Evolutionary conservation across 2,888 invertebrate genomes (phyloP).

Genomic region (Notodonta ziczac): DNA sequence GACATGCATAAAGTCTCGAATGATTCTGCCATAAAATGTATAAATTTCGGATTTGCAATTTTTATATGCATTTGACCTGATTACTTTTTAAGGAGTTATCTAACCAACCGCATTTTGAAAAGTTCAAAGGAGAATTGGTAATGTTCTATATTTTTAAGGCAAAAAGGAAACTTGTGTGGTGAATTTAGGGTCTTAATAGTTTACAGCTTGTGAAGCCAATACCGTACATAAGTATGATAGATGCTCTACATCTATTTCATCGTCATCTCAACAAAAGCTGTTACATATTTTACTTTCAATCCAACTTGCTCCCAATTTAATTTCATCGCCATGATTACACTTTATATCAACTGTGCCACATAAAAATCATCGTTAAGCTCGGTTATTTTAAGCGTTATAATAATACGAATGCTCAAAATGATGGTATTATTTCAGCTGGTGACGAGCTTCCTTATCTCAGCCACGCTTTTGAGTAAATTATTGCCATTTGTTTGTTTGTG

Average conservation of each 20-base stretch:
- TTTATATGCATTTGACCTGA: not conserved
- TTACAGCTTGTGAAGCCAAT: too few species aligned
- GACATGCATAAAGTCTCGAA: slow-evolving; percentile 18
- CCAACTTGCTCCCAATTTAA: not conserved
- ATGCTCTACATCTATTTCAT: too few species aligned
- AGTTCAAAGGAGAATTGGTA: too few species aligned
- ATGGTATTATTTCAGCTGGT: slow-evolving; percentile 12
- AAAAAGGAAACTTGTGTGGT: too few species aligned
- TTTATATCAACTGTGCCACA: slow-evolving; percentile 6
- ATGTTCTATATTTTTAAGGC: too few species aligned
- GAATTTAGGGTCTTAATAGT: too few species aligned
- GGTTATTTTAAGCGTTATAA: slow-evolving; percentile 3
- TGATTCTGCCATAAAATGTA: not conserved
- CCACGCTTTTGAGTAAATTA: slow-evolving; percentile 35
- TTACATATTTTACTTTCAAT: not conserved
- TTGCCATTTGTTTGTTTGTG: slow-evolving; percentile 21
- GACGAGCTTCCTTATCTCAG: slow-evolving; percentile 37
- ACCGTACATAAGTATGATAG: too few species aligned
- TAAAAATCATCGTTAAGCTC: slow-evolving; percentile 6
- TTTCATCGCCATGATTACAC: not conserved
- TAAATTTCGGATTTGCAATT: not conserved
- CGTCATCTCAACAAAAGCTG: not conserved
- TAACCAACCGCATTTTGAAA: too few species aligned
- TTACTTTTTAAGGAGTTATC: not conserved
- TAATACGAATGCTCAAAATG: not conserved